Evolutionary conservation across 2,113 vertebrate genomes (phyloP).

Genomic region (Rhabdomys dilectus): DNA sequence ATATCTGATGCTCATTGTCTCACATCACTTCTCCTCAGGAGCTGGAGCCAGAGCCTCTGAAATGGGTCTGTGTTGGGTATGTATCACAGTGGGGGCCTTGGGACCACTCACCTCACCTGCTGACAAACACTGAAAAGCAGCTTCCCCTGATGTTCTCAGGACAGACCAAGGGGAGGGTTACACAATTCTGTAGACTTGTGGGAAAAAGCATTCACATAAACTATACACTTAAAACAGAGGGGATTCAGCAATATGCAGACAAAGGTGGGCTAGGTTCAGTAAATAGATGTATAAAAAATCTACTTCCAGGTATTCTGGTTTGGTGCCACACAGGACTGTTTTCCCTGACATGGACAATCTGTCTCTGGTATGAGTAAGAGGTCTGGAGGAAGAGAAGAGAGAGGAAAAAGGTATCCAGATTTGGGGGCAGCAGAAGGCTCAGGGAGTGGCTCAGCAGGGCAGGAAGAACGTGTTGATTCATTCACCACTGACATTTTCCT

Average conservation of each 20-base stretch:
- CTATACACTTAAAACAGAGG: not conserved
- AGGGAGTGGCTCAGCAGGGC: not conserved
- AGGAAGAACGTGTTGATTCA: not conserved
- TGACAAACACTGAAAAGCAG: not conserved
- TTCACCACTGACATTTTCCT: accelerated
- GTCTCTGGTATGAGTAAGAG: no score
- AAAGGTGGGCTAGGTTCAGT: not conserved
- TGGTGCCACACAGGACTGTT: accelerated
- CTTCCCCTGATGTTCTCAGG: not conserved
- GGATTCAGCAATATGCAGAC: not conserved
- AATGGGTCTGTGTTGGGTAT: accelerated
- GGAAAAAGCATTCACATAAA: not conserved
- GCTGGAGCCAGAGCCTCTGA: not conserved
- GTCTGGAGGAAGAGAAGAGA: not conserved
- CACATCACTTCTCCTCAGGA: not conserved
- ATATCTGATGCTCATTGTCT: accelerated
- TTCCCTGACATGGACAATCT: no score
- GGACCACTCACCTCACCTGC: not conserved
- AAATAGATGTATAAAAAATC: not conserved
- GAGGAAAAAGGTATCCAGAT: not conserved
- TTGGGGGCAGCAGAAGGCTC: not conserved
- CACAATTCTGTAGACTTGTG: not conserved
- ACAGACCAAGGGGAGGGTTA: not conserved
- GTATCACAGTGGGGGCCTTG: not conserved
- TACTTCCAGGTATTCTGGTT: not conserved